A percentile compares a stretch with the other conserved stretches of the same genome.
Evolutionary conservation across 2,888 invertebrate genomes (phyloP).

Genomic region (Chymomyza fuscimana): DNA sequence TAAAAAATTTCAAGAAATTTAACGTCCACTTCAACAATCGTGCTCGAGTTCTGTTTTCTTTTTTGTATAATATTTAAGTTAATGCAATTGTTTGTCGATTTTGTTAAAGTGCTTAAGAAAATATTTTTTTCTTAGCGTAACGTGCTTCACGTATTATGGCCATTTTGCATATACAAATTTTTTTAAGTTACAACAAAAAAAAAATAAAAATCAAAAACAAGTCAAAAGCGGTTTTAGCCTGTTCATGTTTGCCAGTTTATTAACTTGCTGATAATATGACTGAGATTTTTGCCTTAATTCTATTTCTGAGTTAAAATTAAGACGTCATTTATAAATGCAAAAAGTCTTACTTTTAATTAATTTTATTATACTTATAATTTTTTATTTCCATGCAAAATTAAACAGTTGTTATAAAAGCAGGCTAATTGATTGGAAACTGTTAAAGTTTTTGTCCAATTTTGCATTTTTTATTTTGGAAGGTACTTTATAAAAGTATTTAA

Average conservation of each 20-base stretch:
- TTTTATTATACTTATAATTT: constrained; percentile 14
- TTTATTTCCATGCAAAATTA: constrained; percentile 22
- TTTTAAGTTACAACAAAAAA: constrained; percentile 31
- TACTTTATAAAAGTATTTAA: no score
- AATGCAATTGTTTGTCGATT: constrained; percentile 5
- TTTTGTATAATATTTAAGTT: neutral
- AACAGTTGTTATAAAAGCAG: neutral
- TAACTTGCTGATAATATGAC: constrained; percentile 43
- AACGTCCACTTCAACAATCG: constrained; percentile 14
- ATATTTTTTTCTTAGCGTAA: constrained; percentile 17
- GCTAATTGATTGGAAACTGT: neutral
- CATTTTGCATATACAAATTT: constrained; percentile 41
- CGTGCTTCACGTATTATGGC: neutral
- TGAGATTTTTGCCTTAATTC: constrained; percentile 11
- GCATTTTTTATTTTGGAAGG: neutral
- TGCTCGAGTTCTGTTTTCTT: neutral
- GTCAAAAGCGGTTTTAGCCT: constrained; percentile 39
- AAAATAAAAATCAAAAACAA: neutral
- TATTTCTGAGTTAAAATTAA: constrained; percentile 3
- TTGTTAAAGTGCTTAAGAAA: neutral
- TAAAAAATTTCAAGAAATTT: constrained; percentile 45
- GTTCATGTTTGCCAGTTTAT: constrained; percentile 28
- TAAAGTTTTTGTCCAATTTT: neutral
- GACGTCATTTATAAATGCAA: neutral
- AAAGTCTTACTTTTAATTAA: constrained; percentile 28